Evolutionary conservation across 1,140 invertebrate genomes (phyloP).

Genomic region (Maniola jurtina): DNA sequence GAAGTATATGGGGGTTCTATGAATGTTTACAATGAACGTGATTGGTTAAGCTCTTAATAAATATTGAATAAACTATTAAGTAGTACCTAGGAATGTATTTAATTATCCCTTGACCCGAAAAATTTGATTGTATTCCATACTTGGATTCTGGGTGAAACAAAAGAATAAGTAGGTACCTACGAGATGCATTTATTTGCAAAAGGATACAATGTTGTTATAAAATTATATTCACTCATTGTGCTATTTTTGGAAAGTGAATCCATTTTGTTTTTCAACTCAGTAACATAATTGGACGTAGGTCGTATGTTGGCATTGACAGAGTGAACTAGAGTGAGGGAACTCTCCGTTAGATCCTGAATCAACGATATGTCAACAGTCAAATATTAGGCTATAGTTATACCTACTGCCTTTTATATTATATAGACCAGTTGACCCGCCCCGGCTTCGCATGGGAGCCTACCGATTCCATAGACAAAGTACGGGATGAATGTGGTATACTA

Average conservation of each 20-base stretch:
- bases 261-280: not conserved
- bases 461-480: too few species aligned
- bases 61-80: not conserved
- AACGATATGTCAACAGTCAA: too few species aligned
- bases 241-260: not conserved
- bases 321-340: too few species aligned
- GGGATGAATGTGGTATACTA: too few species aligned
- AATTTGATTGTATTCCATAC: conserved; percentile 9
- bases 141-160: conserved; percentile 5
- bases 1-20: conserved; percentile 33
- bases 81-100: not conserved
- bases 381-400: too few species aligned
- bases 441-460: too few species aligned
- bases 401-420: too few species aligned
- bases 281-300: too few species aligned
- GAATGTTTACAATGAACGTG: conserved; percentile 42
- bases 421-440: too few species aligned
- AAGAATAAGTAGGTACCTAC: not conserved
- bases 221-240: conserved; percentile 1
- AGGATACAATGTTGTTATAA: not conserved
- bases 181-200: not conserved
- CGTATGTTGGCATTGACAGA: too few species aligned
- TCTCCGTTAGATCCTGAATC: too few species aligned
- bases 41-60: conserved; percentile 40
- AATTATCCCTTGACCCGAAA: conserved; percentile 13